Conservation (phyloP, 2,797 vertebrate genomes). For the Enteromius trimaculatus region DNA sequence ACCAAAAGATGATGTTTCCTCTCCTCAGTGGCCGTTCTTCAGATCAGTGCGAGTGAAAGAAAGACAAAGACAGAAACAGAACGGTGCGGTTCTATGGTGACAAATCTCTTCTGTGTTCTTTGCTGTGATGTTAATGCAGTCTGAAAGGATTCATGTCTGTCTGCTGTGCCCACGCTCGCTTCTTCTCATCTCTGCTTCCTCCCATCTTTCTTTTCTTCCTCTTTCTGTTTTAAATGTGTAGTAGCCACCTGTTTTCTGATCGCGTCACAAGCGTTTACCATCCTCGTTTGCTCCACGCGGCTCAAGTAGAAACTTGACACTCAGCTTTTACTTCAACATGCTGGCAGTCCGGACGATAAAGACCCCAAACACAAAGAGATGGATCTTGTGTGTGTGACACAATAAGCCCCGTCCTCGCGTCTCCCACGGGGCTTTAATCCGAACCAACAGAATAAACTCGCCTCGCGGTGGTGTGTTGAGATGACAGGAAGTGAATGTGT, state of each 20-base stretch:
- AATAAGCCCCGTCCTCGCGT: neutral
- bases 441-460: slow-evolving; percentile 5
- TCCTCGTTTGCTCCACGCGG: slow-evolving; percentile 10
- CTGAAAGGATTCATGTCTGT: slow-evolving; percentile 68
- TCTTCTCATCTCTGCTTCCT: slow-evolving; percentile 34
- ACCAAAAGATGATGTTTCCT: neutral
- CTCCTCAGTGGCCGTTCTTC: slow-evolving; percentile 21
- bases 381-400: neutral
- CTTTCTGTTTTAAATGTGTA: neutral
- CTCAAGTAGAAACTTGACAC: slow-evolving; percentile 37
- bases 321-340: slow-evolving; percentile 3
- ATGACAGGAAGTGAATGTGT: slow-evolving; percentile 7
- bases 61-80: neutral
- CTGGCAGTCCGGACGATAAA: neutral
- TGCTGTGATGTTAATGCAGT: slow-evolving; percentile 70
- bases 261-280: slow-evolving; percentile 24
- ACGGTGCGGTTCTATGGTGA: slow-evolving; percentile 65
- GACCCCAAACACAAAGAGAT: neutral
- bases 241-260: slow-evolving; percentile 36
- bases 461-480: neutral
- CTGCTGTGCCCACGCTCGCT: slow-evolving; percentile 59
- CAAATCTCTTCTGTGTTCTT: slow-evolving; percentile 67
- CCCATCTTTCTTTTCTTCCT: slow-evolving; percentile 14
- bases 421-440: slow-evolving; percentile 40
- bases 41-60: neutral